These are phyloP conservation scores for Akabosia matsudoensis DNA, from an alignment of 1,140 invertebrate species.

Conservation along the genomic window DNA sequence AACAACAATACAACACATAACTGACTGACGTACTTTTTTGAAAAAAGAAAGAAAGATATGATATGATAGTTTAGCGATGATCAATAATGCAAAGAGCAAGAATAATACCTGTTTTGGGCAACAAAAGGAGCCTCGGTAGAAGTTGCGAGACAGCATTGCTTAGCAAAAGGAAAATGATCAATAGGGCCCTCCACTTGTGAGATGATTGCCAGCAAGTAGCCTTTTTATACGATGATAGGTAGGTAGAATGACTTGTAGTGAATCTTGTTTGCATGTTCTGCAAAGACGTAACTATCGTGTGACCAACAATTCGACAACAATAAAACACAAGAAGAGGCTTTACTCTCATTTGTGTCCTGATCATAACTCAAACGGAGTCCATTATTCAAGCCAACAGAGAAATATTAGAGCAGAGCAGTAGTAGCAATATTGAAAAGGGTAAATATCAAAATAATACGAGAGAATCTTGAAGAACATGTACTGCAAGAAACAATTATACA, in stretches of 20 bases:
- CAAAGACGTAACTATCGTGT: slow-evolving; percentile 9
- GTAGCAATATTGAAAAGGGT: no score
- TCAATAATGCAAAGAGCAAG: no score
- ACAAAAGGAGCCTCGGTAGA: slow-evolving; percentile 1
- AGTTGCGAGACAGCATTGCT: slow-evolving; percentile 9
- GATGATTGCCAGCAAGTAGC: background rate
- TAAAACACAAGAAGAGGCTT: background rate
- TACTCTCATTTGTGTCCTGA: slow-evolving; percentile 12
- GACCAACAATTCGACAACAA: slow-evolving; percentile 1
- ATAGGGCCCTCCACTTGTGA: background rate
- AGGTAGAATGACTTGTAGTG: background rate
- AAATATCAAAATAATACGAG: no score
- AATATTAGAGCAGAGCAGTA: slow-evolving; percentile 14
- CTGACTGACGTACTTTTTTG: slow-evolving; percentile 20
- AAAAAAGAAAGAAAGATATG: background rate
- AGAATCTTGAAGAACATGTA: background rate
- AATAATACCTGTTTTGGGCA: slow-evolving; percentile 2
- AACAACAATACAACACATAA: background rate
- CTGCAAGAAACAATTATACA: slow-evolving; percentile 13
- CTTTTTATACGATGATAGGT: background rate
- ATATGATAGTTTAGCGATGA: slow-evolving; percentile 3
- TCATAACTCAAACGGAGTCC: slow-evolving; percentile 14
- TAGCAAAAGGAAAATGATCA: background rate
- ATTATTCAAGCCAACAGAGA: slow-evolving; percentile 19
- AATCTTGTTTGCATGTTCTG: slow-evolving; percentile 1